Conservation (phyloP, 2,888 invertebrate genomes). For the Loripinus fragilis region DNA sequence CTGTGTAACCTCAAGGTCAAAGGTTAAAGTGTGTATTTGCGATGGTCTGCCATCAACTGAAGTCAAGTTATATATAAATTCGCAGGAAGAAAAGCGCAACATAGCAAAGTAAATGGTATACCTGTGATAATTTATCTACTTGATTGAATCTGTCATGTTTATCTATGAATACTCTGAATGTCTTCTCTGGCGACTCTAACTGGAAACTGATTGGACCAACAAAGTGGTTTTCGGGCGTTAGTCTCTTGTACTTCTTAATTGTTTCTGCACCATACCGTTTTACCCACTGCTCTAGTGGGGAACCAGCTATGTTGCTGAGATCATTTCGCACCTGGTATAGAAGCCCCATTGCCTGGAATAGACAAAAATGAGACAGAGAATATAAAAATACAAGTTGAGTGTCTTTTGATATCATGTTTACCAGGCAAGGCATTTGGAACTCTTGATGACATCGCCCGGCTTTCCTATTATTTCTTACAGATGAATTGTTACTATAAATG, state of each 20-base stretch:
- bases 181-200: constrained; percentile 91
- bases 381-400: no score
- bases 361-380: neutral
- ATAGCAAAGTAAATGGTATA: constrained; percentile 78
- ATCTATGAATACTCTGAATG: constrained; percentile 97
- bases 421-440: no score
- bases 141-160: constrained; percentile 93
- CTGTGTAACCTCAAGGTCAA: no score
- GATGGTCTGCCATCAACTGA: no score
- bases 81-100: no score
- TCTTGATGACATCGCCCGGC: no score
- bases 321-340: constrained; percentile 91
- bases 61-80: no score
- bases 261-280: constrained; percentile 93
- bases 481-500: no score
- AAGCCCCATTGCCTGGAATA: constrained; percentile 93
- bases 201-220: constrained; percentile 92
- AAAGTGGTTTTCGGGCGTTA: constrained; percentile 82
- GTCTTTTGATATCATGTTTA: no score
- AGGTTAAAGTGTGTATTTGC: no score
- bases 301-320: constrained; percentile 90
- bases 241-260: constrained; percentile 91
- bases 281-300: constrained; percentile 95
- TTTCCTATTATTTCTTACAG: no score
- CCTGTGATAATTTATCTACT: constrained; percentile 97